Conservation (phyloP, 2,113 vertebrate genomes). For the Passer domesticus region DNA sequence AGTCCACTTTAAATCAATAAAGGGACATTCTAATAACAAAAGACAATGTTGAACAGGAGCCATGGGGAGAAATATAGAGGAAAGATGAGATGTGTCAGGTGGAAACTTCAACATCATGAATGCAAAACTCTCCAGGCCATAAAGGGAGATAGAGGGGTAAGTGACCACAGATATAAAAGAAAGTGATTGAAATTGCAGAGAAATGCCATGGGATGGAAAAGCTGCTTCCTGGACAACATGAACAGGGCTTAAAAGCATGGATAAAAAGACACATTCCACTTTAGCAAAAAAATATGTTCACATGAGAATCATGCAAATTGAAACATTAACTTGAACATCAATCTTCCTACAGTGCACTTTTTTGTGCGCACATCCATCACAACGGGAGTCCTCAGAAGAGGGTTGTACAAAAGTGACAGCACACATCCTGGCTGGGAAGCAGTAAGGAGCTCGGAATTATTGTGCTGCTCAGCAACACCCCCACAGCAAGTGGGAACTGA, state of each 20-base stretch:
- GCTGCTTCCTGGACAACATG: background rate
- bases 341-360: background rate
- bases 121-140: background rate
- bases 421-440: background rate
- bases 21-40: background rate
- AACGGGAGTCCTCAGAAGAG: rapidly evolving
- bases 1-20: background rate
- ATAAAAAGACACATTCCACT: background rate
- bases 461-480: background rate
- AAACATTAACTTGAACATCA: background rate
- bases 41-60: background rate
- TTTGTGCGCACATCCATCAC: background rate
- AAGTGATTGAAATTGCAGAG: background rate
- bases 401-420: background rate
- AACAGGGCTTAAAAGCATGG: background rate
- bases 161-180: background rate
- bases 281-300: background rate
- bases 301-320: background rate
- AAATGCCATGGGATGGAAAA: background rate
- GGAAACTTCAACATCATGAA: background rate
- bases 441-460: background rate
- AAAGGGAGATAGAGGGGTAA: background rate
- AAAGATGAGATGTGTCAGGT: background rate
- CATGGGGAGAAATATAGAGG: background rate
- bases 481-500: background rate